These are phyloP conservation scores for Echiichthys vipera DNA, from an alignment of 2,797 vertebrate species.

Conservation along the genomic window DNA sequence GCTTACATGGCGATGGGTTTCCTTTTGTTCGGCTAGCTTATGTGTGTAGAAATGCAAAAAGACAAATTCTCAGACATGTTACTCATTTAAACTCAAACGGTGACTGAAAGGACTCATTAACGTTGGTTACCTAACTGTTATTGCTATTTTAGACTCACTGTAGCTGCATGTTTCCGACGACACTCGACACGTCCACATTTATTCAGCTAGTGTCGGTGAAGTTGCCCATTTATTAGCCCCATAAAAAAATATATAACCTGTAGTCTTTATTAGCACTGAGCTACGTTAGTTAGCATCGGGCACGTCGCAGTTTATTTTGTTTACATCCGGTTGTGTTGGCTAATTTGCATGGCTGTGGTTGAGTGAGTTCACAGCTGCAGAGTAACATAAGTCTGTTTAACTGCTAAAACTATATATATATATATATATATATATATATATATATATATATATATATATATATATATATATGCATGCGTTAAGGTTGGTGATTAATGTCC, in stretches of 20 bases:
- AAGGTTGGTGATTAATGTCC: not conserved
- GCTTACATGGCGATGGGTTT: conserved; percentile 79
- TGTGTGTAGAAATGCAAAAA: conserved; percentile 64
- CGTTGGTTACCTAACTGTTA: not conserved
- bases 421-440: too few relatives aligned
- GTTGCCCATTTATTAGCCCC: conserved; percentile 58
- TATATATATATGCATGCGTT: too few relatives aligned
- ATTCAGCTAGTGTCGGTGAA: conserved; percentile 28
- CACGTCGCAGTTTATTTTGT: conserved; percentile 70
- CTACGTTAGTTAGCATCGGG: conserved; percentile 44
- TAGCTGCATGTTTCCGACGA: not conserved
- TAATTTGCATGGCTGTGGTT: conserved; percentile 43
- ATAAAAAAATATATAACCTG: conserved; percentile 42
- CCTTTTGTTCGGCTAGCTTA: conserved; percentile 82
- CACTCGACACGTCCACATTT: conserved; percentile 40
- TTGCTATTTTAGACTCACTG: conserved; percentile 1
- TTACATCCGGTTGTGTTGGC: conserved; percentile 73
- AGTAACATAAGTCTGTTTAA: not conserved
- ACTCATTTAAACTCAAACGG: not conserved
- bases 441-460: too few relatives aligned
- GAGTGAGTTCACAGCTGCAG: not conserved
- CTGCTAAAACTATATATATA: not conserved
- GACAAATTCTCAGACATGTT: conserved; percentile 9
- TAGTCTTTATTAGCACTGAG: conserved; percentile 35
- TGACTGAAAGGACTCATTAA: not conserved